Conservation (phyloP, 2,888 invertebrate genomes). For the Spilosoma lubricipeda region DNA sequence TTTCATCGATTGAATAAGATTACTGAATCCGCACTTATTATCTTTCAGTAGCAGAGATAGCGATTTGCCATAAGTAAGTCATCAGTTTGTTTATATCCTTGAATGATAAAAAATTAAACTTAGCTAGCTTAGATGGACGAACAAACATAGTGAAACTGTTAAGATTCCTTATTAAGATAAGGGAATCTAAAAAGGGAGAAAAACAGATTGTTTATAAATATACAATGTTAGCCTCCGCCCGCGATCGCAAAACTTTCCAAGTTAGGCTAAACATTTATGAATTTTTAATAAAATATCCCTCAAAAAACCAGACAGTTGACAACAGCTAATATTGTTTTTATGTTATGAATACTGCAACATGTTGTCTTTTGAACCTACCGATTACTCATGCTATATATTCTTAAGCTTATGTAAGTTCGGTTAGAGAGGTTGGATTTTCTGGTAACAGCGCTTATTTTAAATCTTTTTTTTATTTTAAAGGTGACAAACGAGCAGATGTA, state of each 20-base stretch:
- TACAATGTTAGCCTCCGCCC: constrained; percentile 53
- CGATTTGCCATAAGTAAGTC: too few species aligned
- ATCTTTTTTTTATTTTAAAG: too few species aligned
- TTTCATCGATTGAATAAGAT: too few species aligned
- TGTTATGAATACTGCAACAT: constrained; percentile 35
- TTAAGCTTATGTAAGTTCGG: not conserved
- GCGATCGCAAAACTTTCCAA: constrained; percentile 53
- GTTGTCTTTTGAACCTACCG: constrained; percentile 3
- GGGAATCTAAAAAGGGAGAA: constrained; percentile 44
- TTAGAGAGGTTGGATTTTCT: not conserved
- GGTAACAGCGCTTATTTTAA: too few species aligned
- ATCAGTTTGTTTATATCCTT: too few species aligned
- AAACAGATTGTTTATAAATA: constrained; percentile 66
- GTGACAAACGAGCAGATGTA: too few species aligned
- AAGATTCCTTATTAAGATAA: not conserved
- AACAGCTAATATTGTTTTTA: constrained; percentile 37
- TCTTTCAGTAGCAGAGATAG: too few species aligned
- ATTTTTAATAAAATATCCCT: constrained; percentile 58
- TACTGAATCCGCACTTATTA: too few species aligned
- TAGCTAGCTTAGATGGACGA: too few species aligned
- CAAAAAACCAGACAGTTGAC: constrained; percentile 42
- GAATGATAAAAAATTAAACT: too few species aligned
- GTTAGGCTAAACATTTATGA: constrained; percentile 59
- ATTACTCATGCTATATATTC: constrained; percentile 7
- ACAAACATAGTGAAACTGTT: not conserved